phyloP scores from a whole-genome alignment of 2,797 vertebrate genomes.

The Philypnodon macrostomus region DNA sequence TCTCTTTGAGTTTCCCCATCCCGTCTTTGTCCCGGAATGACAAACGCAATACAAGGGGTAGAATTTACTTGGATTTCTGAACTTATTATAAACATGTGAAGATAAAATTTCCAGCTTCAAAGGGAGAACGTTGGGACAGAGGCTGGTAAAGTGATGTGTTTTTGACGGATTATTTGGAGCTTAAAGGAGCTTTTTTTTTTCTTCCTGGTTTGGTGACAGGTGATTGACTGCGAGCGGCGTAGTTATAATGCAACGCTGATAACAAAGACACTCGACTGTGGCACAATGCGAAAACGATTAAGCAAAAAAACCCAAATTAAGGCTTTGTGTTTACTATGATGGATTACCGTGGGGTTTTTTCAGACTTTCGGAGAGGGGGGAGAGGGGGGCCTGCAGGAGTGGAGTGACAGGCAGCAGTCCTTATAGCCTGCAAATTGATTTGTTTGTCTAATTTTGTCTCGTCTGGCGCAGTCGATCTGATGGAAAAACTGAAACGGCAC shows the following conservation, averaged over 20 bases:
- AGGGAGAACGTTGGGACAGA: background rate
- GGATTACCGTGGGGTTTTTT: constrained; percentile 48
- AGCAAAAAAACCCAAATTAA: constrained; percentile 51
- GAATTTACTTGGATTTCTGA: constrained; percentile 8
- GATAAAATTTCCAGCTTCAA: constrained; percentile 26
- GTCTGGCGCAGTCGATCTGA: constrained; percentile 11
- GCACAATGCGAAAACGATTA: constrained; percentile 53
- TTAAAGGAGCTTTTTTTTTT: constrained; percentile 1
- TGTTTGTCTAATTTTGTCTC: constrained; percentile 20
- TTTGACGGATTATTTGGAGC: constrained; percentile 25
- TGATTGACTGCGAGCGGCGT: constrained; percentile 45
- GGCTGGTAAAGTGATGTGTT: too few relatives aligned
- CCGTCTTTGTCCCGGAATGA: background rate
- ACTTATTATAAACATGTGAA: constrained; percentile 2
- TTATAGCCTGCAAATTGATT: constrained; percentile 41
- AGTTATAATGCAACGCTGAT: constrained; percentile 37
- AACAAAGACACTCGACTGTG: constrained; percentile 41
- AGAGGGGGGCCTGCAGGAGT: too few relatives aligned
- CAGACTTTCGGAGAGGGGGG: too few relatives aligned
- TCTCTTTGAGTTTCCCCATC: background rate
- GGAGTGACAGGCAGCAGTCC: too few relatives aligned
- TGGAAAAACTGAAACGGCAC: too few relatives aligned
- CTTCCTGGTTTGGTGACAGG: constrained; percentile 24
- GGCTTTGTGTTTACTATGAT: constrained; percentile 45
- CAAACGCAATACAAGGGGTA: background rate